Percentiles rank a stretch among this genome's conserved stretches.
These are phyloP conservation scores for Andinoacara biseriatus DNA, from an alignment of 2,113 vertebrate species.

Conservation along the genomic window DNA sequence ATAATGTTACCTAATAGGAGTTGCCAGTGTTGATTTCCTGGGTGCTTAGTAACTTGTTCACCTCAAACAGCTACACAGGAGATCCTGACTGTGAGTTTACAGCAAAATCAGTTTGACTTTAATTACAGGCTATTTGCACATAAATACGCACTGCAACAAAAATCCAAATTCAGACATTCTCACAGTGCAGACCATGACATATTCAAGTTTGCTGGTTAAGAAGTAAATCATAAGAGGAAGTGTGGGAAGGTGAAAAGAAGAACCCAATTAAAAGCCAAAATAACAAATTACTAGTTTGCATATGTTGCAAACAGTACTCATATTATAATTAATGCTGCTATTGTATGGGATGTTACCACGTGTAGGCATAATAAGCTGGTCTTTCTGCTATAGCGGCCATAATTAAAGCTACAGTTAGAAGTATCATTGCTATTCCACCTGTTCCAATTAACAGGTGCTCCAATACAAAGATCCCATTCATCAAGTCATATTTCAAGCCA, in stretches of 20 bases:
- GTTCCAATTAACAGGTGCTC: background rate
- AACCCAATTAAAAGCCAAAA: background rate
- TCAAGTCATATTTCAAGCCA: background rate
- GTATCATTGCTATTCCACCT: background rate
- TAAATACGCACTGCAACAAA: accelerated
- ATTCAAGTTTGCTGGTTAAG: background rate
- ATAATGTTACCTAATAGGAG: slow-evolving; percentile 6
- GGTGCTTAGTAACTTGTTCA: background rate
- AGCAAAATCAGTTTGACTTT: background rate
- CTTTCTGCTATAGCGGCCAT: slow-evolving; percentile 1
- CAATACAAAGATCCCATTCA: background rate
- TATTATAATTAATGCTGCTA: background rate
- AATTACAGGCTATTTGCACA: background rate
- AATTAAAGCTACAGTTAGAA: background rate
- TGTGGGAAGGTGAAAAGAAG: background rate
- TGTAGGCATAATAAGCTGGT: slow-evolving; percentile 1
- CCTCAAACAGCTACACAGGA: background rate
- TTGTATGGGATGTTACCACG: background rate
- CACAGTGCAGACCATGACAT: background rate
- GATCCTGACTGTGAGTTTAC: background rate
- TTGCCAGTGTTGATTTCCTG: background rate
- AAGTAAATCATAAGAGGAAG: background rate
- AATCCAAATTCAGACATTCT: background rate
- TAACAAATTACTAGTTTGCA: background rate
- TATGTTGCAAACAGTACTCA: background rate